Conservation (phyloP, 2,797 vertebrate genomes). For the Distichodus sexfasciatus region DNA sequence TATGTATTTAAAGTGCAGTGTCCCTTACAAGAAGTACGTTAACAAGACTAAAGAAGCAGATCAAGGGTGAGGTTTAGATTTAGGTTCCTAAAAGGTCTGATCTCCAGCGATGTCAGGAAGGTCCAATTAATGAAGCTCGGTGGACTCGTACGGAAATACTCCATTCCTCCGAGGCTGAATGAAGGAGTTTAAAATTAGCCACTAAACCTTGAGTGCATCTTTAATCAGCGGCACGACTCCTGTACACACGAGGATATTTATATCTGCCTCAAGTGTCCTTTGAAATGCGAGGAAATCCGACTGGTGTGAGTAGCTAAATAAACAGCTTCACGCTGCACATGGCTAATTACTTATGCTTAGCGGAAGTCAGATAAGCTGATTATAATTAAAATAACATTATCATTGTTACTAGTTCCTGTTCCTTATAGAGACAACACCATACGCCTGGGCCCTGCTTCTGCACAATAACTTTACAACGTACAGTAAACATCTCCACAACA, state of each 20-base stretch:
- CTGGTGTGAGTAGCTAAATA: constrained; percentile 57
- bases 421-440: constrained; percentile 47
- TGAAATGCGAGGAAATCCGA: constrained; percentile 68
- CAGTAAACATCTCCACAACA: too few species aligned
- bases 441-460: constrained; percentile 47
- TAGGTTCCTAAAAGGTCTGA: too few species aligned
- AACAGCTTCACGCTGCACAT: constrained; percentile 56
- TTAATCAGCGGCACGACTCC: not conserved
- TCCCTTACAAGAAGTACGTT: too few species aligned
- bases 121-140: too few species aligned
- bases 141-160: not conserved
- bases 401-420: constrained; percentile 59
- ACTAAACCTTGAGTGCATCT: not conserved
- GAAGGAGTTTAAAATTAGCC: not conserved
- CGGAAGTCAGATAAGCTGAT: constrained; percentile 70
- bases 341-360: constrained; percentile 57
- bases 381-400: constrained; percentile 62
- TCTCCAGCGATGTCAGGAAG: too few species aligned
- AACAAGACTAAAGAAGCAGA: too few species aligned
- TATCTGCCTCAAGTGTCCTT: not conserved
- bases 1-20: too few species aligned
- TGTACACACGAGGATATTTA: not conserved
- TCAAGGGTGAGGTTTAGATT: not conserved
- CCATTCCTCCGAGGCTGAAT: not conserved
- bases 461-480: constrained; percentile 29